Evolutionary conservation across 2,113 vertebrate genomes (phyloP), one percentile per base, ranked within the genome.

Genomic region (Melanostigma gelatinosum): DNA sequence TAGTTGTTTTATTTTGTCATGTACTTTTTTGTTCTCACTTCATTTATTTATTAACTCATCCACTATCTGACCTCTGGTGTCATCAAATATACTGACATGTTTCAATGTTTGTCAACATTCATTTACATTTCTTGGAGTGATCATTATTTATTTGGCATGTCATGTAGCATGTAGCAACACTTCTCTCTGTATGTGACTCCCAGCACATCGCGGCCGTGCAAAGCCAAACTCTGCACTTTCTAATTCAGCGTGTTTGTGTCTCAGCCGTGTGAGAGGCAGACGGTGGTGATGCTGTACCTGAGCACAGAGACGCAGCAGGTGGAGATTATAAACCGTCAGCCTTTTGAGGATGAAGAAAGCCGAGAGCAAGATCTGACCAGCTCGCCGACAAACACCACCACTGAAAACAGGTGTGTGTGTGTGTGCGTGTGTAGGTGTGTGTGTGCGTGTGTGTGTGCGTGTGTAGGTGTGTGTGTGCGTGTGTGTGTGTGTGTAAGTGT

Each of bases 341-440:
- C 85, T 0, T 91, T 87, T 4, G 89, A 91, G 44, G 87, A 91
- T 3, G 85, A 89, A 0, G 82, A 87, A 24, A 85, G 82, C 80
- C 48, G 60, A 77, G 85, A 85, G 52, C 84, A 85, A 79, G 89
- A 93, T 36, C 58, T 87, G 69, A 85, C 80, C n/a, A 87, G 86
- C 75, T 89, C 88, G 0, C 83, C 89, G 0, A 89, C 84, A 27
- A 89, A 89, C 13, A 87, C 80, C 36, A 84, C 87, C 44, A 87
- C 88, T 6, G 91, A 94, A 65, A 90, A 89, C 87, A 93, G 93
- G 93, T 75, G 27, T 22, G 46, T 32, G 15, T 24, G 29, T 22
- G 16, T 13, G 5, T 57, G 64, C 63, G 60, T 22, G 46, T 52
- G 76, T 87, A 60, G 61, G 62, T 27, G 12, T 54, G 73, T 75